Evolutionary conservation across 2,113 vertebrate species (phyloP).

Genomic region (Alethe diademata): DNA sequence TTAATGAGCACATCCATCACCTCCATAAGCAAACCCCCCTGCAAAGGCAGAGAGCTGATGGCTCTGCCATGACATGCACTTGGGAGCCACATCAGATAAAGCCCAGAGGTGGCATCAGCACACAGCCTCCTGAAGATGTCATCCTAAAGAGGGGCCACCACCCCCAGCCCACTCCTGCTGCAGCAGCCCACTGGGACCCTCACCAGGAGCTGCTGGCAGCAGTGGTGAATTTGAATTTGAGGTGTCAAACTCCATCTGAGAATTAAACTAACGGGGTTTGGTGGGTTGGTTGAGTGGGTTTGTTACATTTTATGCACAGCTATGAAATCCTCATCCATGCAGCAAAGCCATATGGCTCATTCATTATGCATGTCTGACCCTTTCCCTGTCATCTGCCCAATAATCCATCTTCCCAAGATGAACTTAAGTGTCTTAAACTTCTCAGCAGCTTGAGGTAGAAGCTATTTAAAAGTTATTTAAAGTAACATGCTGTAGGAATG

Average conservation of each 20-base stretch:
- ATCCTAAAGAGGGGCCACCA: background rate
- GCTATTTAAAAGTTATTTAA: background rate
- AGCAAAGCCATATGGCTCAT: constrained; percentile 34
- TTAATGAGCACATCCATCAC: background rate
- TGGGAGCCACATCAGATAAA: accelerated
- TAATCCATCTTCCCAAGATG: background rate
- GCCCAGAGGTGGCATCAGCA: background rate
- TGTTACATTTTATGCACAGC: background rate
- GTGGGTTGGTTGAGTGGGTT: background rate
- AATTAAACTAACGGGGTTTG: background rate
- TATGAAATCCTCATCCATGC: background rate
- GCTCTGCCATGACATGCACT: accelerated
- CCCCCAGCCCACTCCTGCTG: background rate
- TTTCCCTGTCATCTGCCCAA: background rate
- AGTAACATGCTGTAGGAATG: background rate
- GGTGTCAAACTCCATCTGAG: background rate
- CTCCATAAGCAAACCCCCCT: background rate
- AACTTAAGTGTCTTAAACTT: background rate
- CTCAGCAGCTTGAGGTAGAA: background rate
- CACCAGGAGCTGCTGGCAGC: background rate
- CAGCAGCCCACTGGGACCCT: background rate
- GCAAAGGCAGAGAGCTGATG: accelerated
- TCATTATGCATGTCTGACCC: constrained; percentile 38
- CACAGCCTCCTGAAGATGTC: background rate
- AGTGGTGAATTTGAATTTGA: background rate